These are phyloP conservation scores for Leptogaster cylindrica DNA, from an alignment of 2,888 invertebrate species.

Conservation along the genomic window DNA sequence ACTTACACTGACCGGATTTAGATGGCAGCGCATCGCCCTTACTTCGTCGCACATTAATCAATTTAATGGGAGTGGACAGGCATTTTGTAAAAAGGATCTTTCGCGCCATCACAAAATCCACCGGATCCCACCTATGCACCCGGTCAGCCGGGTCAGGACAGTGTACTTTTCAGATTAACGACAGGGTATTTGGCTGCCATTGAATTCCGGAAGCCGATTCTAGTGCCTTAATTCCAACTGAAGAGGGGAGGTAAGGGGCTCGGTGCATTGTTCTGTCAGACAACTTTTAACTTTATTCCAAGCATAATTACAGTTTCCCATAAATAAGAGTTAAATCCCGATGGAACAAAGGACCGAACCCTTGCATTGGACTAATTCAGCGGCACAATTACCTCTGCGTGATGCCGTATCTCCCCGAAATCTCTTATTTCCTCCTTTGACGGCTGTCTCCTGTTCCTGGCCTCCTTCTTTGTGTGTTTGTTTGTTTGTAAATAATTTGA, in stretches of 20 bases:
- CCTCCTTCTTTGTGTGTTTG: conserved; percentile 15
- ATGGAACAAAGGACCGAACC: conserved; percentile 17
- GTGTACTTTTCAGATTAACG: conserved; percentile 26
- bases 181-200: conserved; percentile 15
- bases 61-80: conserved; percentile 23
- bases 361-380: conserved; percentile 7
- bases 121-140: not conserved
- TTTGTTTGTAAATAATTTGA: conserved; percentile 41
- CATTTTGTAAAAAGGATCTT: not conserved
- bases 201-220: conserved; percentile 35
- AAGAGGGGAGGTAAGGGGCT: too few relatives aligned
- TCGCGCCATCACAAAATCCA: not conserved
- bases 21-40: conserved; percentile 25
- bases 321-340: conserved; percentile 36
- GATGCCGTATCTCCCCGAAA: conserved; percentile 35
- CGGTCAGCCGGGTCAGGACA: not conserved
- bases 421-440: conserved; percentile 36
- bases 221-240: conserved; percentile 28
- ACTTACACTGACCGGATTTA: conserved; percentile 8
- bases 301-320: conserved; percentile 19
- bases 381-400: conserved; percentile 32
- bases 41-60: conserved; percentile 11
- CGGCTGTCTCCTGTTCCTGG: conserved; percentile 26
- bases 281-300: conserved; percentile 28
- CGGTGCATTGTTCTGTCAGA: conserved; percentile 2